Evolutionary conservation across 2,797 vertebrate genomes (phyloP).

Genomic region (Sebastes oblongus): DNA sequence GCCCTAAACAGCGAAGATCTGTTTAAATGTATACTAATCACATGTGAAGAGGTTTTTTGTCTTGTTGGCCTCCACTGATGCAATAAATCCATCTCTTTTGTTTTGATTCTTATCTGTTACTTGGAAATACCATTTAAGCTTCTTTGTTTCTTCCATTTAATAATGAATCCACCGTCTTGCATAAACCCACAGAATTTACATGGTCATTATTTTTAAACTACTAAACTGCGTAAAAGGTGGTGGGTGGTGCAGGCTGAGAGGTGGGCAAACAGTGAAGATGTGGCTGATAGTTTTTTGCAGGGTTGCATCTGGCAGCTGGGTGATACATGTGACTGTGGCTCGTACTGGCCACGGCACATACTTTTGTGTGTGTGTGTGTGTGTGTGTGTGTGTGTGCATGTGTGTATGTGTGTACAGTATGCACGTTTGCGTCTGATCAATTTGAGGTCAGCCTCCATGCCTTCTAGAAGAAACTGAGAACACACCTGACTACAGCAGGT

Average conservation of each 20-base stretch:
- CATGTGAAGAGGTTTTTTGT: neutral
- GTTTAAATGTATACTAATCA: neutral
- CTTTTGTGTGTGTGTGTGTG: neutral
- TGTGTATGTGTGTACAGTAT: slow-evolving; percentile 33
- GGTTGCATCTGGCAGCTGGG: slow-evolving; percentile 52
- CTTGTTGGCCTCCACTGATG: slow-evolving; percentile 1
- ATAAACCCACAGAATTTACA: neutral
- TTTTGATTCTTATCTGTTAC: neutral
- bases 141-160: neutral
- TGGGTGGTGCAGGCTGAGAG: slow-evolving; percentile 41
- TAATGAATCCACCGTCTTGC: slow-evolving; percentile 4
- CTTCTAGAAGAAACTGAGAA: slow-evolving; percentile 77
- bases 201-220: neutral
- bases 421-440: slow-evolving; percentile 42
- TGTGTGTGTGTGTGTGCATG: slow-evolving; percentile 15
- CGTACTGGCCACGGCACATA: slow-evolving; percentile 45
- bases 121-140: neutral
- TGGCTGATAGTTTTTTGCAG: slow-evolving; percentile 26
- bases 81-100: slow-evolving; percentile 25
- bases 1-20: neutral
- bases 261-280: slow-evolving; percentile 55
- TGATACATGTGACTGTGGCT: slow-evolving; percentile 58
- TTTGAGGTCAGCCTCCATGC: slow-evolving; percentile 77
- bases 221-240: neutral
- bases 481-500: slow-evolving; percentile 87